Conservation (phyloP, 2,888 invertebrate genomes). For the Yponomeuta evonymella region DNA sequence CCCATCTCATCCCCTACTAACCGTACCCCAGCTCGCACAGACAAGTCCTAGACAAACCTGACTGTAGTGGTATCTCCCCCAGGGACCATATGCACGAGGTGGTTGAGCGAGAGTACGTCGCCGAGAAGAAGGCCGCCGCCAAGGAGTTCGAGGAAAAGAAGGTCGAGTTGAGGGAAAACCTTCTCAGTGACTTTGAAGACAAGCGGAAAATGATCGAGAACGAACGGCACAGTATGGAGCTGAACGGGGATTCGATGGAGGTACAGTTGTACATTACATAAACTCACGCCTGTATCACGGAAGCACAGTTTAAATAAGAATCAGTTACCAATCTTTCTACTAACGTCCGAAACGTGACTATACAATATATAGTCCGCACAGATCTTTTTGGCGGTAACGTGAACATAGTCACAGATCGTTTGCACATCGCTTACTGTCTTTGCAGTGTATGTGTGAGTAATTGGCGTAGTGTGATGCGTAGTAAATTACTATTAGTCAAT, state of each 20-base stretch:
- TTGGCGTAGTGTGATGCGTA: too few relatives aligned
- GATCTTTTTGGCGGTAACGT: too few relatives aligned
- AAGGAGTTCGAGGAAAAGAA: slow-evolving; percentile 98
- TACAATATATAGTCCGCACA: too few relatives aligned
- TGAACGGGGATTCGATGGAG: slow-evolving; percentile 92
- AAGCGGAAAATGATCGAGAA: slow-evolving; percentile 92
- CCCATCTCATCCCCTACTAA: neutral
- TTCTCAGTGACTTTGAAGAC: slow-evolving; percentile 94
- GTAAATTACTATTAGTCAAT: too few relatives aligned
- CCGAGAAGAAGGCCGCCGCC: slow-evolving; percentile 91
- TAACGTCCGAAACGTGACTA: too few relatives aligned
- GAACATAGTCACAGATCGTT: too few relatives aligned
- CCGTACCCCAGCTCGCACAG: neutral
- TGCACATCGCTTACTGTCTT: too few relatives aligned
- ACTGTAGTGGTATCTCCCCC: slow-evolving; percentile 20
- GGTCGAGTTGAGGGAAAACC: slow-evolving; percentile 90
- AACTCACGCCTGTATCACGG: too few relatives aligned
- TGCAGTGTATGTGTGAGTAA: too few relatives aligned
- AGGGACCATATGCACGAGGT: slow-evolving; percentile 89
- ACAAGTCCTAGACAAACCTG: neutral
- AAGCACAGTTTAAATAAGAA: too few relatives aligned
- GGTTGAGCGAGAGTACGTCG: slow-evolving; percentile 90
- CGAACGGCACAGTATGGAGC: slow-evolving; percentile 91
- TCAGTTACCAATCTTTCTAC: too few relatives aligned
- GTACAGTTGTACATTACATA: slow-evolving; percentile 45